Evolutionary conservation across 2,113 vertebrate genomes (phyloP), one percentile per base, ranked within the genome.

Genomic region (Phrynocephalus versicolor): DNA sequence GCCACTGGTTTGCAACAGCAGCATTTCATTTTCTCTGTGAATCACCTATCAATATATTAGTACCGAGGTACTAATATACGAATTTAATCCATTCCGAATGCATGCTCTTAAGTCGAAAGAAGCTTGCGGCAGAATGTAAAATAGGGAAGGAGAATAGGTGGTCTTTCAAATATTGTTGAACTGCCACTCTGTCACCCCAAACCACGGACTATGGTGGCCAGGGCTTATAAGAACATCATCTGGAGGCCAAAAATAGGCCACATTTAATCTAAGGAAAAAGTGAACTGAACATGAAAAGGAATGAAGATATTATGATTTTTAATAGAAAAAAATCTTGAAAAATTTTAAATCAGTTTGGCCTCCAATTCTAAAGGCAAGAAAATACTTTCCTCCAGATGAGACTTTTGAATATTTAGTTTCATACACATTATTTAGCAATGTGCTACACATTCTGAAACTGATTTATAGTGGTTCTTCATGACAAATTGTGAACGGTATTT

Each of bases 401-500:
- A 83, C 1, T 2, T 45, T 82, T 18, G 55, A 75, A 64, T 64
- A 16, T 57, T 23, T n/a, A 19, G 4, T 33, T 72, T 70, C 58
- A 79, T 86, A 82, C 55, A 18, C 4, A 6, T 1, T 0, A 14
- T 82, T 86, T 88, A 21, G 62, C 78, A 6, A 35, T 0, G 0
- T 83, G 80, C 30, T 1, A 0, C 0, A 3, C 0, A 0, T 4
- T 91, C 86, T 60, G 3, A 14, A 2, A 2, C 27, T 79, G 73
- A 1, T 3, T 74, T 33, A 58, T 14, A 91, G 90, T 90, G 91
- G 84, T 75, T 78, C 82, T 85, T 86, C 87, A 73, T 33, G 64
- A 79, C 86, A 89, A 71, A 37, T 1, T 13, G 41, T 75, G 70
- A 45, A 57, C 2, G 12, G 73, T 79, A 88, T 93, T 92, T 93